Percentiles rank a stretch among this genome's conserved stretches.
Evolutionary conservation across 2,888 invertebrate species (phyloP).

Genomic region (Suillia variegata): DNA sequence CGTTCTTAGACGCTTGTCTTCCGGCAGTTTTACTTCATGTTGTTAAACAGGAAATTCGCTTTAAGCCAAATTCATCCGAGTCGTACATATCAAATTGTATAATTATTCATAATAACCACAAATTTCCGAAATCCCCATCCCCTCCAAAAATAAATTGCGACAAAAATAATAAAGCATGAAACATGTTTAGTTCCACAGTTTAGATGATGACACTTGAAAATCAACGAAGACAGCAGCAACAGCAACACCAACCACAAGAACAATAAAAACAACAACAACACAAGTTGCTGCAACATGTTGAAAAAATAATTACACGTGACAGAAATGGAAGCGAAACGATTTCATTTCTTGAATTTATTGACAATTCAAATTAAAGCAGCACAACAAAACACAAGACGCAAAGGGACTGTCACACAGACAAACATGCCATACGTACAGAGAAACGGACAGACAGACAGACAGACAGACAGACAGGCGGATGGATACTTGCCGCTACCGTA

Average conservation of each 20-base stretch:
- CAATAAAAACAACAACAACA: no score
- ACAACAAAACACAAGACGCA: conserved; percentile 3
- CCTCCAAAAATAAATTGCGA: not conserved
- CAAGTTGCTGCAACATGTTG: not conserved
- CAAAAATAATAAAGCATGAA: not conserved
- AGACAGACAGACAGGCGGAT: no score
- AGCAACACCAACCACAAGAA: no score
- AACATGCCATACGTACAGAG: not conserved
- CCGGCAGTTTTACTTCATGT: no score
- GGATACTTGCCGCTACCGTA: conserved; percentile 7
- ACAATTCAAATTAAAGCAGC: conserved; percentile 18
- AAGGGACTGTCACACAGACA: not conserved
- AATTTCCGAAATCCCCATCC: not conserved
- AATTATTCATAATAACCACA: conserved; percentile 11
- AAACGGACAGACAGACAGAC: no score
- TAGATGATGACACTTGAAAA: no score
- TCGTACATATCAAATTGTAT: not conserved
- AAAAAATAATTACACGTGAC: not conserved
- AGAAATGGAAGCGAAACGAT: not conserved
- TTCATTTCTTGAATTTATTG: conserved; percentile 18
- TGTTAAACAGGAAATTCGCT: conserved; percentile 11
- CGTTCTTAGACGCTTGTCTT: no score
- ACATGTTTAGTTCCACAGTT: no score
- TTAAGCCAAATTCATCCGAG: conserved; percentile 8
- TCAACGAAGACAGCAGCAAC: conserved; percentile 2